Evolutionary conservation across 1,140 invertebrate genomes (phyloP), one percentile per base, ranked within the genome.

Genomic region (Colletes gigas): DNA sequence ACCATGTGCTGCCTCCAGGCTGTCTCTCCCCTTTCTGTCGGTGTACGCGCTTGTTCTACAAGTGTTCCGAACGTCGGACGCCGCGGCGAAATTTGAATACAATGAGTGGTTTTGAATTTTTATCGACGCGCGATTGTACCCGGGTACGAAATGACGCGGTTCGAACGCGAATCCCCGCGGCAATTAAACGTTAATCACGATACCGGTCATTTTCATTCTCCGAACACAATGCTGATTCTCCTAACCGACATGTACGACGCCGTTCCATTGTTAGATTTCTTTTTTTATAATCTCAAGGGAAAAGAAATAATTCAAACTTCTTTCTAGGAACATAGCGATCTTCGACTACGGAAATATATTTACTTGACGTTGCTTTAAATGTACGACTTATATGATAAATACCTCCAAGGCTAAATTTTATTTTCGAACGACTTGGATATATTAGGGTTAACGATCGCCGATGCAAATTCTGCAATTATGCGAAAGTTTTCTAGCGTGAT

Each of bases 51-150:
- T 90, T 89, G 88, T 92, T 88, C 86, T 91, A 91, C 91, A 91
- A 92, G 89, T 91, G 90, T 91, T 91, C 63, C 85, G 19, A 81
- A 60, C 44, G 75, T 50, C 71, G 67, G 57, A 73, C 72, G 59
- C 60, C 75, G 54, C 44, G 68, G 83, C 52, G 74, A 84, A 90
- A 92, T 93, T 92, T 92, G 89, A 93, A 92, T 93, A 93, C 91
- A 92, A 92, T 93, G 90, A 91, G 89, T 87, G 89, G 89, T 89
- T 92, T 92, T 92, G 87, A 92, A 92, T 92, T 93, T 92, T 92
- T 93, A 93, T 93, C 89, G 88, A 82, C 80, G 78, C 78, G 71
- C 84, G 87, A 91, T 91, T 90, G 88, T 78, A 62, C 77, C 69
- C 81, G 83, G 71, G 73, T 66, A 71, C 78, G 55, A 73, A 62